Conservation (phyloP, 2,888 invertebrate genomes). For the Drosophila atripex region DNA sequence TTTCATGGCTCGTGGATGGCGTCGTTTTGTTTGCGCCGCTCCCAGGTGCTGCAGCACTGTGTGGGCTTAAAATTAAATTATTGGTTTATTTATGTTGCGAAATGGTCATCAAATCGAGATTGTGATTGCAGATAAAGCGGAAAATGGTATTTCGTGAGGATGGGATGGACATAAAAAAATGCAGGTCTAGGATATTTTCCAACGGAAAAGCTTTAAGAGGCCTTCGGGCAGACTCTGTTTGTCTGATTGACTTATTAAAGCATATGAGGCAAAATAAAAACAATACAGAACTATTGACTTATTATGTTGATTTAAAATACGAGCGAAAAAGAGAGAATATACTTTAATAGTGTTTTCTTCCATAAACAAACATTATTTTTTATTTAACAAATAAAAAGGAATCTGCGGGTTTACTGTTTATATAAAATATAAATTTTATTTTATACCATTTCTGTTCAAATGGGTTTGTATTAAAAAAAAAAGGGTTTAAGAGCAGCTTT, state of each 20-base stretch:
- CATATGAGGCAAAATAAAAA: background rate
- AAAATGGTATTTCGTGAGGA: slow-evolving; percentile 19
- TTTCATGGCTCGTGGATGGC: slow-evolving; percentile 44
- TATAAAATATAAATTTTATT: too few species aligned
- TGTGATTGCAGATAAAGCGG: slow-evolving; percentile 56
- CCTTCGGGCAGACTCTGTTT: background rate
- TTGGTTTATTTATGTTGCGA: slow-evolving; percentile 68
- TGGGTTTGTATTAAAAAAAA: too few species aligned
- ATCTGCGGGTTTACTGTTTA: background rate
- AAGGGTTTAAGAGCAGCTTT: background rate
- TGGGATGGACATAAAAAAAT: slow-evolving; percentile 4
- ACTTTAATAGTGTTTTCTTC: background rate
- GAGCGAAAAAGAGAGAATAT: background rate
- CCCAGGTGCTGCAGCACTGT: slow-evolving; percentile 53
- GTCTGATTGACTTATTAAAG: background rate
- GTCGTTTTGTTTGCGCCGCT: slow-evolving; percentile 38
- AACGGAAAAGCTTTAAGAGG: background rate
- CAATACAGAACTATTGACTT: background rate
- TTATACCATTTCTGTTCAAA: background rate
- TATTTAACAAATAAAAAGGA: background rate
- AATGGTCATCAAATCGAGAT: slow-evolving; percentile 69
- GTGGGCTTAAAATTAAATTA: slow-evolving; percentile 67
- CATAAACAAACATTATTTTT: background rate
- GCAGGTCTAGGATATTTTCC: background rate
- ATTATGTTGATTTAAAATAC: background rate